Percentiles rank a stretch among this genome's conserved stretches.
These are phyloP conservation scores for Portunus trituberculatus DNA, from an alignment of 1,140 invertebrate genomes.

Conservation along the genomic window DNA sequence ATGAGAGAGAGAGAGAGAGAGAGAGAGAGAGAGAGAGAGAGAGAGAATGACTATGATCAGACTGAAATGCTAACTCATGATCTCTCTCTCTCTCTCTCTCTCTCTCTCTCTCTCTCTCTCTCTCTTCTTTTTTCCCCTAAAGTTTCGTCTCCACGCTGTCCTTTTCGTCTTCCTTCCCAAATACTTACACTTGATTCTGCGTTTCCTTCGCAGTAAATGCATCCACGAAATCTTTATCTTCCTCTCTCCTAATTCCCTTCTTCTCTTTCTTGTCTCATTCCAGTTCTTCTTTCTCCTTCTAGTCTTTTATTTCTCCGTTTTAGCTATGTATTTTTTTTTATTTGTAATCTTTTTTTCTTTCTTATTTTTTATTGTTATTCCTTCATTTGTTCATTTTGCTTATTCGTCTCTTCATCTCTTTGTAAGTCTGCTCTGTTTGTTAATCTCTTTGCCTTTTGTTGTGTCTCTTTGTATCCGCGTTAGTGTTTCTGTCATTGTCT, in stretches of 20 bases:
- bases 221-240: neutral
- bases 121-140: neutral
- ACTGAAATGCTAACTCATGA: too few species aligned
- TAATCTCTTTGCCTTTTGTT: too few species aligned
- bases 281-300: neutral
- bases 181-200: neutral
- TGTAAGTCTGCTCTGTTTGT: too few species aligned
- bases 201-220: neutral
- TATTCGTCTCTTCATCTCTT: too few species aligned
- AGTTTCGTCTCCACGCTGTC: neutral
- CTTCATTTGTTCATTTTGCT: neutral
- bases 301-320: neutral
- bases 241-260: neutral
- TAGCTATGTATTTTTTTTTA: neutral
- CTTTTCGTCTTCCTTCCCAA: neutral
- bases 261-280: neutral
- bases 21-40: slow-evolving; percentile 32
- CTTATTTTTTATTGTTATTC: neutral
- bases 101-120: neutral
- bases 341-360: neutral
- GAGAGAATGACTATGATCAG: neutral
- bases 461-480: too few species aligned
- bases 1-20: slow-evolving; percentile 45
- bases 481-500: too few species aligned
- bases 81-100: neutral